A percentile compares a stretch with the other conserved stretches of the same genome.
phyloP scores from a whole-genome alignment of 2,888 invertebrate species.

The Aphodius sticticus region DNA sequence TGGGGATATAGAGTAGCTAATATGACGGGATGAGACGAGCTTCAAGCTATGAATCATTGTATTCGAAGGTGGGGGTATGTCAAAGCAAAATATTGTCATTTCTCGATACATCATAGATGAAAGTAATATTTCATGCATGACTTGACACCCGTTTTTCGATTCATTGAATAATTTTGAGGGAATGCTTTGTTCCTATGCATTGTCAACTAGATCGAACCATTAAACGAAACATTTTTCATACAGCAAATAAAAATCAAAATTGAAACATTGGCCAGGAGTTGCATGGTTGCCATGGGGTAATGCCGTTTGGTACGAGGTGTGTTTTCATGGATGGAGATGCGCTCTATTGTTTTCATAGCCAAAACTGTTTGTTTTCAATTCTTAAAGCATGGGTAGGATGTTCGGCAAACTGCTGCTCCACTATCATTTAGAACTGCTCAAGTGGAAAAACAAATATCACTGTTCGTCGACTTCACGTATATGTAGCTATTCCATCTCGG shows the following conservation, averaged over 20 bases:
- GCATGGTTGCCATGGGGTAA: neutral
- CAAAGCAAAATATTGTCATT: neutral
- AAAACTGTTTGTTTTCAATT: conserved; percentile 25
- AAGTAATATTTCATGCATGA: neutral
- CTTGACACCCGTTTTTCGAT: neutral
- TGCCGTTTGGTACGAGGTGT: neutral
- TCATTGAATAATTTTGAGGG: neutral
- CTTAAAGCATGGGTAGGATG: conserved; percentile 11
- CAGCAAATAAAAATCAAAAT: neutral
- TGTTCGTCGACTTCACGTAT: neutral
- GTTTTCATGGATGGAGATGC: neutral
- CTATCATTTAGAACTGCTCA: conserved; percentile 20
- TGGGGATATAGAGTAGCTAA: neutral
- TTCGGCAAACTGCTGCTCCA: neutral
- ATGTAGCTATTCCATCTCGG: neutral
- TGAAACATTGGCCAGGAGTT: neutral
- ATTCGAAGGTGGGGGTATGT: neutral
- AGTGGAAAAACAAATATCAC: conserved; percentile 21
- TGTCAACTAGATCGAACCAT: neutral
- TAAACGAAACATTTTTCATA: neutral
- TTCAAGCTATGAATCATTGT: neutral
- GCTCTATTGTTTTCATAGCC: conserved; percentile 21
- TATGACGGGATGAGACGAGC: neutral
- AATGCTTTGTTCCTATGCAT: neutral
- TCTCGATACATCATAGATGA: neutral